Base-by-base conservation (phyloP, 2,888 invertebrate species). In the Atrina japonica region DNA sequence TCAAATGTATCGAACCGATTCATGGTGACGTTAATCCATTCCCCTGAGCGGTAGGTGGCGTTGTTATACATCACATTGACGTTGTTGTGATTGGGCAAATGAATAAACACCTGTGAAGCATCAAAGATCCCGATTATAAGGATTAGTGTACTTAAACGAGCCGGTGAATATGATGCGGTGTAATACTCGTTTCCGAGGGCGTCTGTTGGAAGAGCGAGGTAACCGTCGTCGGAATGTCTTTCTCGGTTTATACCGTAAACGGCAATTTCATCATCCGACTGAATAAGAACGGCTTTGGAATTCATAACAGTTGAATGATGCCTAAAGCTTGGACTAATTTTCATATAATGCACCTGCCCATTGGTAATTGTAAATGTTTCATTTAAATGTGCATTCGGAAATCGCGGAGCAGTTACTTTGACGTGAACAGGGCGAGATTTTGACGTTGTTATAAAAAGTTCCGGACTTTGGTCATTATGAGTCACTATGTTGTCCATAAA, bases 161-260 rank as follows among this genome's bases (percentile, higher is more conserved):
- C 49, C 0, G 76, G 78, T 23, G 66, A 58, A 43, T 74, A 74
- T 3, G 75, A 69, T 16, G 77, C 74, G 5, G 76, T 68, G 53
- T 75, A 78, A 55, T 82, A 78, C 25, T 78, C 75, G 9, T 41
- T 66, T 3, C 78, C 80, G 0, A 82, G 58, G 3, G 72, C 77
- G 35, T 80, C 78, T 6, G 63, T 58, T 0, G 82, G 82, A 18
- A 77, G 75, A 11, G 68, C 75, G 1, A 78, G 53, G 65, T 68
- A 80, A 7, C 74, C 82, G 53, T 82, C 80, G 50, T 78, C 71
- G 7, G 82, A 80, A 41, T 75, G 71, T 5, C 11, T 53, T 50
- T 78, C 80, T n/a, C 58, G 58, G 65, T 80, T 80, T 2, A 74
- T 63, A 3, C 76, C 75, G 35, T 78, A 78, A 0, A 80, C 78